These are phyloP conservation scores for Cylloceria caligata DNA, from an alignment of 2,888 invertebrate genomes.

Conservation along the genomic window DNA sequence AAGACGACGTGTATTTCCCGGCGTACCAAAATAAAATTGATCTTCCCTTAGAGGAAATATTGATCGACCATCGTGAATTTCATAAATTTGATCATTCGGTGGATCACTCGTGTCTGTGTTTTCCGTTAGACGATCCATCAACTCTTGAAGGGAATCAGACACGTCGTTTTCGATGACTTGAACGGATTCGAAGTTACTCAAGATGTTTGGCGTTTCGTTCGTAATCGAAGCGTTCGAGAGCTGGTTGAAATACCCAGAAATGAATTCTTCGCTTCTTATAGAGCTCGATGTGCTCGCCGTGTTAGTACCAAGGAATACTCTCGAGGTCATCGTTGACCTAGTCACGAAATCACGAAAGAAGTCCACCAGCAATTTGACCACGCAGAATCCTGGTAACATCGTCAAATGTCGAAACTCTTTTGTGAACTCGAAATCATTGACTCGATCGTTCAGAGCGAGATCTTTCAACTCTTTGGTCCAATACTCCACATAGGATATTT, in stretches of 20 bases:
- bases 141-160: not conserved
- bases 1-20: not conserved
- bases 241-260: slow-evolving; percentile 10
- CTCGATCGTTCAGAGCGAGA: slow-evolving; percentile 43
- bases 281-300: slow-evolving; percentile 10
- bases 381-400: slow-evolving; percentile 55
- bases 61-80: slow-evolving; percentile 9
- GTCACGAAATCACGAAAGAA: slow-evolving; percentile 58
- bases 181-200: not conserved
- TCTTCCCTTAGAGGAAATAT: slow-evolving; percentile 23
- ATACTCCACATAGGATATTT: slow-evolving; percentile 50
- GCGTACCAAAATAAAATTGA: slow-evolving; percentile 52
- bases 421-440: slow-evolving; percentile 10
- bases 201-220: not conserved
- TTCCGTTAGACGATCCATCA: slow-evolving; percentile 9
- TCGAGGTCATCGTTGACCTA: slow-evolving; percentile 58
- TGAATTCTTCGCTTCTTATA: slow-evolving; percentile 23
- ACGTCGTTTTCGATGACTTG: slow-evolving; percentile 22
- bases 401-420: slow-evolving; percentile 47
- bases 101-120: not conserved
- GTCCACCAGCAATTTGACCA: slow-evolving; percentile 56
- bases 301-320: slow-evolving; percentile 13
- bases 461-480: slow-evolving; percentile 56
- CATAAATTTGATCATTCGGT: not conserved
- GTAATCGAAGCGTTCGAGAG: not conserved